These are phyloP conservation scores for Aphidoletes aphidimyza DNA, from an alignment of 2,888 invertebrate genomes.

Conservation along the genomic window DNA sequence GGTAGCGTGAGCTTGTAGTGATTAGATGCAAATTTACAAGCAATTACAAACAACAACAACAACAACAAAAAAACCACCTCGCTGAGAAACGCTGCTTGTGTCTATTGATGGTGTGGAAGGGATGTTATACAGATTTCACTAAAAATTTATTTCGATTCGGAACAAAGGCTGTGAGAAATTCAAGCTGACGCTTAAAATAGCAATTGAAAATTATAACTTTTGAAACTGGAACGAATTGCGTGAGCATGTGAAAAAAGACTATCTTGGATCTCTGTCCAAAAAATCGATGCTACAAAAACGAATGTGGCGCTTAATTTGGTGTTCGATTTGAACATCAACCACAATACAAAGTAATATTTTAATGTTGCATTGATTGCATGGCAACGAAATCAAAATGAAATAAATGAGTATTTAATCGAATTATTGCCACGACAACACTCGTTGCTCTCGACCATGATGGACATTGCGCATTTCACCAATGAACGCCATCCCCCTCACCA, in stretches of 20 bases:
- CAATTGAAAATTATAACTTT: no score
- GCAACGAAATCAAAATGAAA: not conserved
- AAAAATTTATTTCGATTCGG: no score
- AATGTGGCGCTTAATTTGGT: no score
- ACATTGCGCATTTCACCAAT: not conserved
- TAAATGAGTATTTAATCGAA: conserved; percentile 45
- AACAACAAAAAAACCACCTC: not conserved
- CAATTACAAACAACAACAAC: not conserved
- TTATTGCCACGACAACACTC: conserved; percentile 20
- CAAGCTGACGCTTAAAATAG: no score
- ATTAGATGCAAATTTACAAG: conserved; percentile 9
- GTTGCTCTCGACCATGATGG: not conserved
- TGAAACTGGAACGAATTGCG: no score
- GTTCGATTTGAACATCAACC: not conserved
- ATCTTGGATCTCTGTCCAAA: no score
- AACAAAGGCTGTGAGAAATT: no score
- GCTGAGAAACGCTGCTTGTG: not conserved
- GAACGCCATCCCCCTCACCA: no score
- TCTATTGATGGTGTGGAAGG: no score
- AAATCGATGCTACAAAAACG: no score
- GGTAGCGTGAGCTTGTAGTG: not conserved
- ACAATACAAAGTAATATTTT: not conserved
- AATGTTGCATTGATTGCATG: conserved; percentile 19
- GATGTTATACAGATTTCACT: no score
- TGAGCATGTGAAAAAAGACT: no score